Base-by-base conservation (phyloP, 2,888 invertebrate genomes). In the Cryptophagus acutangulus region DNA sequence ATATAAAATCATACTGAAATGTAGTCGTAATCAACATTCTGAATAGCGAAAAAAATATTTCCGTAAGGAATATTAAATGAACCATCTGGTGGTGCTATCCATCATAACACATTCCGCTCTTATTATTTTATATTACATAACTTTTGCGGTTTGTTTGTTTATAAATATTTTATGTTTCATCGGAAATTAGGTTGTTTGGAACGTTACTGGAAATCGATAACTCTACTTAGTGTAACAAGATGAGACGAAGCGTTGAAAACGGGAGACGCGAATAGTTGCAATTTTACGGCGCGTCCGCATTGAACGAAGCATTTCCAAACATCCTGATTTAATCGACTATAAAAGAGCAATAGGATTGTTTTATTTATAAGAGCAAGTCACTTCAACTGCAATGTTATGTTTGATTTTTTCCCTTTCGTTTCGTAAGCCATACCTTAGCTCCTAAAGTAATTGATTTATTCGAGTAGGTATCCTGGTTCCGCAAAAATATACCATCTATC, bases 131-230 rank as follows among this genome's bases (percentile, higher is more conserved):
- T n/a, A n/a, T n/a, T n/a, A n/a, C n/a, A n/a, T n/a, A n/a, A n/a
- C n/a, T n/a, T n/a, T n/a, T n/a, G n/a, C n/a, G n/a, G n/a, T n/a
- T n/a, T n/a, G n/a, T n/a, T n/a, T n/a, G n/a, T 43, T 43, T 43
- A 43, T 43, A 43, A 43, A 43, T 43, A 43, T 43, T 43, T 43
- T 43, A 43, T 43, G 36, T 43, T 26, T 36, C 39, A 43, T 43
- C 40, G 43, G 40, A 43, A 39, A 43, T 43, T 36, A 40, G 39
- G 39, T 43, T 36, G 36, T 40, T 35, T 20, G 18, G 33, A 38
- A 34, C 30, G 38, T 38, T 29, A 31, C 18, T 12, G 40, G 31
- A 43, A 31, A 43, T 43, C 43, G 28, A 43, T 43, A 31, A 16
- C 15, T 20, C 18, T 31, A 16, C 29, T 38, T 38, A 33, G 20